Evolutionary conservation across 2,888 invertebrate species (phyloP), one percentile per base, ranked within the genome.

Genomic region (Netelia melanura): DNA sequence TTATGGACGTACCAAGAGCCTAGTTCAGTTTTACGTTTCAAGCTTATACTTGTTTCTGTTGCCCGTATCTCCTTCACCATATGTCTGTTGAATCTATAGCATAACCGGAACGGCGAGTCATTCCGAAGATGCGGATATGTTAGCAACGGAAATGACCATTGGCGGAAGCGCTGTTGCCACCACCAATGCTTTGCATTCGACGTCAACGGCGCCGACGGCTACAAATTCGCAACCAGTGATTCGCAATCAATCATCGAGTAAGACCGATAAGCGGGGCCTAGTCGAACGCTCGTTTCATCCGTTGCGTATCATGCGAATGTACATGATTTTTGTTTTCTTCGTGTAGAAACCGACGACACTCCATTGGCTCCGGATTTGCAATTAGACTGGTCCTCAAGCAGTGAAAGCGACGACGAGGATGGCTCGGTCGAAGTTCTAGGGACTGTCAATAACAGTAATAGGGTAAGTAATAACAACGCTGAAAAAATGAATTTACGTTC

Each of bases 291-390:
- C 17, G 14, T 54, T n/a, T 54, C 54, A 17, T 11, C 14, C 54
- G 54, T 54, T 3, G 54, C 11, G 44, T 44, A 10, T 43, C 44
- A 10, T 23, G 21, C 21, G 17, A 25, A 25, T 5, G n/a, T 11
- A 10, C 21, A 44, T 21, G 21, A 30, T 11, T 58, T 44, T 30
- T 62, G 8, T 43, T 43, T 52, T 72, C 77, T 74, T 30, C 81
- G 64, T 70, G 70, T 64, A 93, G 93, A 88, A 87, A 89, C 84
- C 67, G 93, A 93, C 76, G 91, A 95, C 87, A 95, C 95, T 23
- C 95, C 96, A 65, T 94, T 95, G 3, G 96, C 96, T 8, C 97
- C 97, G 0, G 97, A 97, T 92, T 94, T 97, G 81, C 97, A 97
- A 92, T 93, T 97, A 62, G 97, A 97, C 93, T 97, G 97, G 96